Evolutionary conservation across 2,888 invertebrate species (phyloP).

Genomic region (Actias luna): DNA sequence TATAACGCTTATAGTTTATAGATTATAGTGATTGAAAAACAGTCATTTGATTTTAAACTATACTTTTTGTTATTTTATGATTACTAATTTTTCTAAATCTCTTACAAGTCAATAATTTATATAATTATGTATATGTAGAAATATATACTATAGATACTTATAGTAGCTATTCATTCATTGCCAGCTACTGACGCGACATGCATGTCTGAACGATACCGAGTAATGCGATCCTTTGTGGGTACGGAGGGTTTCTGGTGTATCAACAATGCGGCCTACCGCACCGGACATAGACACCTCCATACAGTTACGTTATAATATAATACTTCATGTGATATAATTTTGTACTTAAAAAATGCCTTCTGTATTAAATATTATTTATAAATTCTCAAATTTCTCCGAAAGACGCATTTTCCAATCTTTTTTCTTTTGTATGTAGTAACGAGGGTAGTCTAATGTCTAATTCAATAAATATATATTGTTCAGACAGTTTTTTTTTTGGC

Average conservation of each 20-base stretch:
- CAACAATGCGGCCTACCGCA: not conserved
- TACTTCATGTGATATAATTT: not conserved
- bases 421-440: not conserved
- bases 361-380: not conserved
- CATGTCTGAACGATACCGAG: too few species aligned
- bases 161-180: not conserved
- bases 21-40: too few species aligned
- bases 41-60: too few species aligned
- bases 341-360: not conserved
- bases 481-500: not conserved
- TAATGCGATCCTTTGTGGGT: not conserved
- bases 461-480: not conserved
- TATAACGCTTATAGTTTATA: too few species aligned
- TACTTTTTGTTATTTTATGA: too few species aligned
- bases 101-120: too few species aligned
- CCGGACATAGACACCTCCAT: not conserved
- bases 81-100: too few species aligned
- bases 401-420: too few species aligned
- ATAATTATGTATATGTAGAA: too few species aligned
- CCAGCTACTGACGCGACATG: not conserved
- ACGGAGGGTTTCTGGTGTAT: conserved; percentile 1
- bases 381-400: not conserved
- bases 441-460: not conserved
- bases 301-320: not conserved
- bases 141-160: not conserved